phyloP scores from a whole-genome alignment of 2,113 vertebrate species.

The Synodontis membranacea region DNA sequence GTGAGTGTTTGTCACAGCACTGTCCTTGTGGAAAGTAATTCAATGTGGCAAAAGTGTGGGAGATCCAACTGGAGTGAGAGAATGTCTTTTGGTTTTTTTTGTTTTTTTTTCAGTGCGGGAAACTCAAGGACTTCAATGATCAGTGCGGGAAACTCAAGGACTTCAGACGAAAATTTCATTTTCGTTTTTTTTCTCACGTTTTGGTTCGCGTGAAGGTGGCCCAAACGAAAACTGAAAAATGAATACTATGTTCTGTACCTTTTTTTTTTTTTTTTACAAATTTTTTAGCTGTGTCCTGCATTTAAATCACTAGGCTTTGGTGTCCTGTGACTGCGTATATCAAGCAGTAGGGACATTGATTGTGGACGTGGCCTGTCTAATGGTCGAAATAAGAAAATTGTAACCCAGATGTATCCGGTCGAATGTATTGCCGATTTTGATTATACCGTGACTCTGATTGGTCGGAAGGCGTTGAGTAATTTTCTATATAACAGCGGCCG shows the following conservation, averaged over 20 bases:
- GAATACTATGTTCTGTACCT: background rate
- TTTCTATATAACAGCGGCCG: background rate
- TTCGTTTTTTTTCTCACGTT: no score
- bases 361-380: background rate
- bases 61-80: conserved; percentile 19
- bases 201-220: background rate
- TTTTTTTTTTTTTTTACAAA: conserved; percentile 14
- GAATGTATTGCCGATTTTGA: background rate
- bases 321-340: background rate
- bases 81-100: no score
- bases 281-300: background rate
- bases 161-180: conserved; percentile 27
- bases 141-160: conserved; percentile 14
- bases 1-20: background rate
- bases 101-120: no score
- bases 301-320: background rate
- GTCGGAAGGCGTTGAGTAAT: background rate
- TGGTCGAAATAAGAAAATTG: background rate
- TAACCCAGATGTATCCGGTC: background rate
- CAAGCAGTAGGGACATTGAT: background rate
- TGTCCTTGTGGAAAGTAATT: conserved; percentile 10
- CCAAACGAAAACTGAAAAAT: background rate
- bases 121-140: conserved; percentile 28
- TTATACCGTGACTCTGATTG: background rate
- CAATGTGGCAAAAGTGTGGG: conserved; percentile 19